These are phyloP conservation scores for Hystrix cristata DNA, from an alignment of 2,113 vertebrate species.

Conservation along the genomic window DNA sequence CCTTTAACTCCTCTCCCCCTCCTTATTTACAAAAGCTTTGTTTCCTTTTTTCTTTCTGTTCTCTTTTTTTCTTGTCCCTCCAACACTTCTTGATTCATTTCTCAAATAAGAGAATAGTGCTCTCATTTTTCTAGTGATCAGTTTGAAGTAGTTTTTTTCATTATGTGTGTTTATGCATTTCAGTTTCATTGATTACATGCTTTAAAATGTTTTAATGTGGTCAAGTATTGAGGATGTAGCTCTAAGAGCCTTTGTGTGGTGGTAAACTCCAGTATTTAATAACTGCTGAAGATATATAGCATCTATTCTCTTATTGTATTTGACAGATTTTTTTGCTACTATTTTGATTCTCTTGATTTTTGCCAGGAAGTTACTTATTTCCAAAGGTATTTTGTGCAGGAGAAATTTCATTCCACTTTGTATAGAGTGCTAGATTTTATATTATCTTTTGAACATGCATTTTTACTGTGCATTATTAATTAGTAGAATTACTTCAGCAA, in stretches of 20 bases:
- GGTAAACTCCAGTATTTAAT: constrained; percentile 64
- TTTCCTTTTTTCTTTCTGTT: too few species aligned
- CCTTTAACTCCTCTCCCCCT: too few species aligned
- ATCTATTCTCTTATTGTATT: constrained; percentile 54
- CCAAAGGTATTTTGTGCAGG: constrained; percentile 44
- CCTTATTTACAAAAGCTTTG: too few species aligned
- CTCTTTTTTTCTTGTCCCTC: too few species aligned
- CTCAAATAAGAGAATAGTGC: neutral
- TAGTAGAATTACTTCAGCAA: constrained; percentile 55
- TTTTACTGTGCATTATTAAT: constrained; percentile 52
- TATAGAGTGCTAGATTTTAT: neutral
- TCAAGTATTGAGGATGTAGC: constrained; percentile 16
- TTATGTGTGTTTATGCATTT: constrained; percentile 58
- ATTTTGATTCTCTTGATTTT: constrained; percentile 73
- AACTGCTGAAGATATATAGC: constrained; percentile 27
- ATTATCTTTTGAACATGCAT: neutral
- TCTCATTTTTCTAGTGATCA: constrained; percentile 58
- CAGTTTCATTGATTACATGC: constrained; percentile 59
- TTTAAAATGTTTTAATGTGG: constrained; percentile 65
- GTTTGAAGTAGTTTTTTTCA: neutral
- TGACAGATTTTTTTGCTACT: constrained; percentile 61
- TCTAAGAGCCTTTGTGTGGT: constrained; percentile 40
- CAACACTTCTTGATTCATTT: constrained; percentile 16
- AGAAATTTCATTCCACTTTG: constrained; percentile 59
- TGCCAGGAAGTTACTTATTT: constrained; percentile 47